Evolutionary conservation across 1,140 invertebrate genomes (phyloP).

Genomic region (Tenebrio molitor): DNA sequence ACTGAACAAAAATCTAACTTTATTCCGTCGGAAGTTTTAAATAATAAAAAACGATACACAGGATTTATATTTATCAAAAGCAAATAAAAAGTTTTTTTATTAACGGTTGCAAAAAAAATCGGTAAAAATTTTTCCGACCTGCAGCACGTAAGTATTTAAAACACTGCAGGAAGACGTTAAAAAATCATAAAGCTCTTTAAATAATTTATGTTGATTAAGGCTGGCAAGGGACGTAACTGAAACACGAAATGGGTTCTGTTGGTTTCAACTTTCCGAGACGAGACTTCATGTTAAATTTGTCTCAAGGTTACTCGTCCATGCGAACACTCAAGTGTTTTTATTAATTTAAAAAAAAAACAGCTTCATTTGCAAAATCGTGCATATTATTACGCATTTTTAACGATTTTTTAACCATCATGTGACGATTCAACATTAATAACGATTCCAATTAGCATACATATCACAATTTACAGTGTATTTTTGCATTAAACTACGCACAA

Average conservation of each 20-base stretch:
- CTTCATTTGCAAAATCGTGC: background rate
- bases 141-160: conserved; percentile 27
- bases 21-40: conserved; percentile 6
- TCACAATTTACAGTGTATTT: background rate
- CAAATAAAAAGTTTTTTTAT: conserved; percentile 6
- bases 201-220: conserved; percentile 25
- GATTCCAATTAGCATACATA: background rate
- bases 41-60: conserved; percentile 26
- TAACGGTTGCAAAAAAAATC: background rate
- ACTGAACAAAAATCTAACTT: conserved; percentile 15
- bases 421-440: background rate
- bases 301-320: conserved; percentile 19
- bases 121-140: background rate
- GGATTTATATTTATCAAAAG: background rate
- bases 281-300: conserved; percentile 13
- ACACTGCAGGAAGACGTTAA: conserved; percentile 22
- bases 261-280: conserved; percentile 9
- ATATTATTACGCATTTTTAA: background rate
- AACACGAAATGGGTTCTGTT: conserved; percentile 20
- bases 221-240: conserved; percentile 14
- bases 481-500: no score
- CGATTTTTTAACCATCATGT: background rate
- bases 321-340: background rate
- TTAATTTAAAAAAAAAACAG: background rate
- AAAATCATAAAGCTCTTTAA: conserved; percentile 31